phyloP scores from a whole-genome alignment of 2,797 vertebrate species.

The Triplophysa yarkandensis region DNA sequence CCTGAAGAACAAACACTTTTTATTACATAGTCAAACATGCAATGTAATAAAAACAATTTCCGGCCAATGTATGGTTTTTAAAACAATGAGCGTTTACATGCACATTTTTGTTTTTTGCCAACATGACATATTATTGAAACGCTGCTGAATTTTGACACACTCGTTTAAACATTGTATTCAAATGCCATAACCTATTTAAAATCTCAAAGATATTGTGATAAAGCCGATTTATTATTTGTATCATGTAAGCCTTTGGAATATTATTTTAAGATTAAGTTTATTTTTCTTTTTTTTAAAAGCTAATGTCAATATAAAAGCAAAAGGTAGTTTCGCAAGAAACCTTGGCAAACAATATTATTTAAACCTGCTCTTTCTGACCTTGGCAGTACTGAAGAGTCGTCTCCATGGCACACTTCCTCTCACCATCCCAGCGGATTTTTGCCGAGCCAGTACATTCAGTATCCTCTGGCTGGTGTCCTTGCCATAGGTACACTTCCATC shows the following conservation, averaged over 20 bases:
- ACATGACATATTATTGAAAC: not conserved
- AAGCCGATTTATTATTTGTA: not conserved
- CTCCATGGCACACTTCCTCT: constrained; percentile 84
- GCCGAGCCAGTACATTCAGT: constrained; percentile 74
- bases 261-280: not conserved
- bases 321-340: not conserved
- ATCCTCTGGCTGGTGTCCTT: constrained; percentile 78
- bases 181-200: not conserved
- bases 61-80: not conserved
- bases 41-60: not conserved
- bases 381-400: constrained; percentile 80
- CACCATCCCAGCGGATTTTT: constrained; percentile 80
- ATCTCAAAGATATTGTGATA: not conserved
- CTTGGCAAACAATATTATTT: not conserved
- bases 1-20: constrained; percentile 61
- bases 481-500: constrained; percentile 85
- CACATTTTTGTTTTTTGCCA: not conserved
- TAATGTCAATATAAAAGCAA: not conserved
- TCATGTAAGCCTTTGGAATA: not conserved
- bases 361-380: constrained; percentile 66
- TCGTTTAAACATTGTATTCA: not conserved
- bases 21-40: not conserved
- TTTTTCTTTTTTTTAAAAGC: too few species aligned
- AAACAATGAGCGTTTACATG: not conserved
- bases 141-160: not conserved